Evolutionary conservation across 2,113 vertebrate species (phyloP), one percentile per base, ranked within the genome.

Genomic region (Pomatostomus ruficeps): DNA sequence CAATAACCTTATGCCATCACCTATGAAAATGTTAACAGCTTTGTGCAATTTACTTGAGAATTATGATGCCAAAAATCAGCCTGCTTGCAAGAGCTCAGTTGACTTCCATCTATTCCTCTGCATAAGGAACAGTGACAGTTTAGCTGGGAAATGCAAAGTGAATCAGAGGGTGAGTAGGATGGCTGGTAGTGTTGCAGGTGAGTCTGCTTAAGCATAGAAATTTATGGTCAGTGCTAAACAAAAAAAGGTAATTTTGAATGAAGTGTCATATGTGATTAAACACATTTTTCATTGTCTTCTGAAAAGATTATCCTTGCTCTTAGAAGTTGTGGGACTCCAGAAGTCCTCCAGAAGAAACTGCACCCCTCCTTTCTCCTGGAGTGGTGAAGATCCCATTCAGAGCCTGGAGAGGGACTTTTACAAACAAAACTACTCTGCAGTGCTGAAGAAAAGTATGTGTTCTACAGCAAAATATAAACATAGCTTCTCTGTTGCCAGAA

Each of bases 11-110:
- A 92, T 73, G 61, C 63, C 65, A 31, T 79, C 79, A 90, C 58
- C 79, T 85, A 73, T 78, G 74, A 92, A 93, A 95, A 62, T 79
- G 67, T 80, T 92, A 93, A 88, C 35, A 73, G 85, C 75, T 70
- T 91, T 66, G 35, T 90, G 82, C 78, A 88, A 66, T 94, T 90
- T 85, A n/a, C 24, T 73, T 26, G 22, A 66, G 80, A 67, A 83
- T 80, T 68, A 73, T 24, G 18, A 25, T 59, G 26, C 59, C 55
- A 86, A 73, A 94, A 92, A 81, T 90, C 48, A 80, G 35, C 54
- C 31, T 52, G n/a, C 65, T 51, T 51, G 22, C 63, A 29, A 73
- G 51, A 77, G 33, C 68, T 76, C 46, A 16, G 24, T 33, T 59
- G 58, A 26, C 35, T 84, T 55, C 35, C 28, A 74, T 7, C 42